Conservation (phyloP, 2,113 vertebrate species). For the Aphelocoma coerulescens region DNA sequence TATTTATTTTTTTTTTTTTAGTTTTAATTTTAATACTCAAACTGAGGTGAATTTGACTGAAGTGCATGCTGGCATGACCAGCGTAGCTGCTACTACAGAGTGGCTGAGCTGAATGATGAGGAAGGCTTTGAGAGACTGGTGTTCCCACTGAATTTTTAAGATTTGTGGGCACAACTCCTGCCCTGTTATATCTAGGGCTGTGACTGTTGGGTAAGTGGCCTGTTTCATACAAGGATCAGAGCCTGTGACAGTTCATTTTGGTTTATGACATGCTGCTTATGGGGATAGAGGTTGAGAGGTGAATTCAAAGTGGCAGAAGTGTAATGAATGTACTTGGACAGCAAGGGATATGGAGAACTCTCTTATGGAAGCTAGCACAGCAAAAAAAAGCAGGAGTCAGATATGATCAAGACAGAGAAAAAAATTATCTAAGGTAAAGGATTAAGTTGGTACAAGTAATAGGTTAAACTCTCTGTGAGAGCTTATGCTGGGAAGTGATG, state of each 20-base stretch:
- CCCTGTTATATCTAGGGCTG: neutral
- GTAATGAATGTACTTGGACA: neutral
- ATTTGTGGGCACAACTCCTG: neutral
- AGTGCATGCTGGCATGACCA: fast-evolving
- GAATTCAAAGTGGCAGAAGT: neutral
- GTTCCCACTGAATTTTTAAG: neutral
- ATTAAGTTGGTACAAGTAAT: neutral
- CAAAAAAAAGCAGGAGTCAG: neutral
- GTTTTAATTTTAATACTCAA: neutral
- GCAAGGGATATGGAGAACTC: neutral
- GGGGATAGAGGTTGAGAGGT: neutral
- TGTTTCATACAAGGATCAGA: neutral
- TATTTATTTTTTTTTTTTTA: too few relatives aligned
- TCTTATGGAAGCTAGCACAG: neutral
- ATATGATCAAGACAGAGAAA: neutral
- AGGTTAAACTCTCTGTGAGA: neutral
- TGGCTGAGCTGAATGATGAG: neutral
- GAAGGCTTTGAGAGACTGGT: neutral
- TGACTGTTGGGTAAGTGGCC: neutral
- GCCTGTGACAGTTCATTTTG: neutral
- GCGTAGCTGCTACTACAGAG: neutral
- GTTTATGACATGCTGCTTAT: neutral
- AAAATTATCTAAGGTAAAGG: neutral
- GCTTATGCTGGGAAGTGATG: neutral
- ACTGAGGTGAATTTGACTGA: neutral